Conservation (phyloP, 2,797 vertebrate genomes). For the Apogon talboti region DNA sequence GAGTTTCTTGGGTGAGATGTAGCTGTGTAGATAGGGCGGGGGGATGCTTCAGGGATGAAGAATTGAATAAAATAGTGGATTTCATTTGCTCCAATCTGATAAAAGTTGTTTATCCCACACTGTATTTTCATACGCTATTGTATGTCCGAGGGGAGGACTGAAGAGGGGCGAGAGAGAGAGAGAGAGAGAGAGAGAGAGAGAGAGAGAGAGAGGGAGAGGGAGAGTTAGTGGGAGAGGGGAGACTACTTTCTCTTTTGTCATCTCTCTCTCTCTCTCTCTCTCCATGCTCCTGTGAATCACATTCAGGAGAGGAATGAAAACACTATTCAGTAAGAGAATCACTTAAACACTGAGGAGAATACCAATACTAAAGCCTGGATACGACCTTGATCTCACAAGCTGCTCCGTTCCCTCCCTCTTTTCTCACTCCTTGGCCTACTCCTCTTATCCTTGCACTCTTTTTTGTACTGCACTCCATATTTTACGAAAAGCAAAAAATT, state of each 20-base stretch:
- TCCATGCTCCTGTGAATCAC: constrained; percentile 84
- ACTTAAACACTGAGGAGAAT: constrained; percentile 82
- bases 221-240: constrained; percentile 36
- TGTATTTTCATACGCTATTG: constrained; percentile 71
- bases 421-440: constrained; percentile 45
- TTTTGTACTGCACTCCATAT: constrained; percentile 29
- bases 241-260: constrained; percentile 67
- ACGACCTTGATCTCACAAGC: constrained; percentile 81
- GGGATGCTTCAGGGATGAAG: constrained; percentile 64
- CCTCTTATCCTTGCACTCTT: constrained; percentile 35
- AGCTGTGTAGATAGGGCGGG: constrained; percentile 42
- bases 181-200: constrained; percentile 4
- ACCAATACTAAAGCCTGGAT: constrained; percentile 83
- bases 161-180: constrained; percentile 9
- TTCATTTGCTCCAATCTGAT: constrained; percentile 74
- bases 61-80: constrained; percentile 78
- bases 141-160: constrained; percentile 54
- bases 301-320: constrained; percentile 85
- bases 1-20: constrained; percentile 52
- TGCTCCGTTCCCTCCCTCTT: constrained; percentile 41
- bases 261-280: constrained; percentile 45
- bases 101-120: constrained; percentile 78
- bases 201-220: constrained; percentile 2
- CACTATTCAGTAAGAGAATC: constrained; percentile 85
- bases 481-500: constrained; percentile 53